phyloP scores from a whole-genome alignment of 2,888 invertebrate genomes.

The Amphipyra tragopoginis region DNA sequence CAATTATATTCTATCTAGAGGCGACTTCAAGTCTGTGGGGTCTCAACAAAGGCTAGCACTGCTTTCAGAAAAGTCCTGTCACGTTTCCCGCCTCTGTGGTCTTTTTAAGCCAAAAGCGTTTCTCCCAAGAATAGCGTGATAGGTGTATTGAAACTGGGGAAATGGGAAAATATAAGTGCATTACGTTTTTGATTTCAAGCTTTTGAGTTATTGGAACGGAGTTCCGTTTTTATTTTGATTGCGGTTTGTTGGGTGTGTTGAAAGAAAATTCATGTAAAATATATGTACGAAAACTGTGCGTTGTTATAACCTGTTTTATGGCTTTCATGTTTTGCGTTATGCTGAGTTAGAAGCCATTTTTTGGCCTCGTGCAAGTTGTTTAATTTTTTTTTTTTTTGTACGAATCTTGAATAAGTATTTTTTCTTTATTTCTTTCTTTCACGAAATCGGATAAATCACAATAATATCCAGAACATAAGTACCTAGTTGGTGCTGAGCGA shows the following conservation, averaged over 20 bases:
- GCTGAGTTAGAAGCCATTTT: no score
- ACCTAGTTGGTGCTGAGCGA: no score
- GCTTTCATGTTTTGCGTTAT: no score
- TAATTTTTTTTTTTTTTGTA: no score
- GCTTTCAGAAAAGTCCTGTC: slow-evolving; percentile 40
- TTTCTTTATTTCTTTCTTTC: no score
- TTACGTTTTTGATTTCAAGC: slow-evolving; percentile 29
- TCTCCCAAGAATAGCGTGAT: slow-evolving; percentile 25
- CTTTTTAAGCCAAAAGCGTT: slow-evolving; percentile 28
- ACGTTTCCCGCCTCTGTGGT: slow-evolving; percentile 30
- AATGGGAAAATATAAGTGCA: slow-evolving; percentile 39
- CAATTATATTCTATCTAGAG: slow-evolving; percentile 56
- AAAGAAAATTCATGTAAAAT: slow-evolving; percentile 7
- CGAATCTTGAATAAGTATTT: no score
- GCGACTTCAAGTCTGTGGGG: slow-evolving; percentile 50
- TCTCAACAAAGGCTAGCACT: slow-evolving; percentile 45
- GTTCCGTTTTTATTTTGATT: slow-evolving; percentile 30
- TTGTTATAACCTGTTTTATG: no score
- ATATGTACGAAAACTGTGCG: no score
- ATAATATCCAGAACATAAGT: no score
- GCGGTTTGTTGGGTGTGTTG: slow-evolving; percentile 1
- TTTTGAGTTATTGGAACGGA: slow-evolving; percentile 18
- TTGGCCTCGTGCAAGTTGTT: no score
- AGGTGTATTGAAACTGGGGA: slow-evolving; percentile 44
- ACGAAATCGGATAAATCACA: no score